These are phyloP conservation scores for Pogonomyrmex californicus DNA, from an alignment of 1,140 invertebrate genomes.

Conservation along the genomic window DNA sequence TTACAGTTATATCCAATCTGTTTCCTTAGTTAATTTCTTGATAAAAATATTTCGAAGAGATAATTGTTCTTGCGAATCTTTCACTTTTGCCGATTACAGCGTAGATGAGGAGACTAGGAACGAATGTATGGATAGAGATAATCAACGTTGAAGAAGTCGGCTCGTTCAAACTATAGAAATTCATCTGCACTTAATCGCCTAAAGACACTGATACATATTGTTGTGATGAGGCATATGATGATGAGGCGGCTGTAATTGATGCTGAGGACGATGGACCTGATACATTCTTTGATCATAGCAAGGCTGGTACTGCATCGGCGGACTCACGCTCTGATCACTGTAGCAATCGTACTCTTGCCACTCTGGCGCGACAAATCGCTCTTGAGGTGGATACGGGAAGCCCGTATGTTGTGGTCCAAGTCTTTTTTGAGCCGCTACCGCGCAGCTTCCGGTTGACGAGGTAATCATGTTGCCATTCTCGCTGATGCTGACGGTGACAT, in stretches of 20 bases:
- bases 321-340: slow-evolving; percentile 84
- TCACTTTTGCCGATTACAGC: background rate
- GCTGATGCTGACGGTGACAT: slow-evolving; percentile 92
- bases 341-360: slow-evolving; percentile 85
- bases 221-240: slow-evolving; percentile 81
- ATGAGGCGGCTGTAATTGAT: slow-evolving; percentile 73
- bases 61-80: background rate
- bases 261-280: slow-evolving; percentile 75
- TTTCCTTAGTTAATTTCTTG: background rate
- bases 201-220: slow-evolving; percentile 85
- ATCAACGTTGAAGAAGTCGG: slow-evolving; percentile 2
- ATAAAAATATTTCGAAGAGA: background rate
- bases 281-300: slow-evolving; percentile 84
- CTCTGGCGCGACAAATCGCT: slow-evolving; percentile 81
- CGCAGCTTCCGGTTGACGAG: slow-evolving; percentile 89
- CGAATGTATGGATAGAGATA: background rate
- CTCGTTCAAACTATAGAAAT: background rate
- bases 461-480: slow-evolving; percentile 92
- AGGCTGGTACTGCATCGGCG: slow-evolving; percentile 79
- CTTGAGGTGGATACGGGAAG: slow-evolving; percentile 82
- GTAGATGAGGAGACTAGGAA: background rate
- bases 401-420: slow-evolving; percentile 78
- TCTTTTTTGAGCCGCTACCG: slow-evolving; percentile 86
- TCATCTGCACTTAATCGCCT: slow-evolving; percentile 37
- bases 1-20: background rate